phyloP scores from a whole-genome alignment of 2,113 vertebrate genomes.

The Ranitomeya imitator region DNA sequence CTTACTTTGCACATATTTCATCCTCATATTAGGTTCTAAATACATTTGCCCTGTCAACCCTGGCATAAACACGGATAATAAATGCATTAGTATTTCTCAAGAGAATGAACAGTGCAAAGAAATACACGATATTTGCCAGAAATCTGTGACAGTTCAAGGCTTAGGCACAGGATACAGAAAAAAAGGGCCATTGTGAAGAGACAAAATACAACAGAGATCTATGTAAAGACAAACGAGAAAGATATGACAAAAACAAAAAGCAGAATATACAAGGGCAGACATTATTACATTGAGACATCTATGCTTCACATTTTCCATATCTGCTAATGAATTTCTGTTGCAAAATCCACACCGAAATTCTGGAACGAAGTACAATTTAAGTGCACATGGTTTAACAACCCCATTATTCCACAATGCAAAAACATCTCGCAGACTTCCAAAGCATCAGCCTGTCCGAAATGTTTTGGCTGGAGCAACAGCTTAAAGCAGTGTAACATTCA shows the following conservation, averaged over 20 bases:
- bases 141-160: background rate
- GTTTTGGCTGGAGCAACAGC: too few relatives aligned
- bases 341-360: too few relatives aligned
- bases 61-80: slow-evolving; percentile 30
- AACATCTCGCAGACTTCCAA: too few relatives aligned
- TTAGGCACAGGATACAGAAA: background rate
- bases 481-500: too few relatives aligned
- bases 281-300: too few relatives aligned
- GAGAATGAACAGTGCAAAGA: background rate
- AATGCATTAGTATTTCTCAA: background rate
- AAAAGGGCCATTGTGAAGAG: background rate
- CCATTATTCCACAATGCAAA: too few relatives aligned
- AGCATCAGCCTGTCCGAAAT: too few relatives aligned
- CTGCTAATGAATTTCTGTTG: too few relatives aligned
- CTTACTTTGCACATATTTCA: slow-evolving; percentile 22
- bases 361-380: too few relatives aligned
- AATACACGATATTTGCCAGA: background rate
- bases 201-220: background rate
- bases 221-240: background rate
- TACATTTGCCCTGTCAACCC: slow-evolving; percentile 27
- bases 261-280: too few relatives aligned
- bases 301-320: too few relatives aligned
- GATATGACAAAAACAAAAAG: background rate
- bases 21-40: slow-evolving; percentile 32
- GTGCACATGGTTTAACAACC: too few relatives aligned